phyloP scores from a whole-genome alignment of 2,797 vertebrate species.

The Morus bassanus region DNA sequence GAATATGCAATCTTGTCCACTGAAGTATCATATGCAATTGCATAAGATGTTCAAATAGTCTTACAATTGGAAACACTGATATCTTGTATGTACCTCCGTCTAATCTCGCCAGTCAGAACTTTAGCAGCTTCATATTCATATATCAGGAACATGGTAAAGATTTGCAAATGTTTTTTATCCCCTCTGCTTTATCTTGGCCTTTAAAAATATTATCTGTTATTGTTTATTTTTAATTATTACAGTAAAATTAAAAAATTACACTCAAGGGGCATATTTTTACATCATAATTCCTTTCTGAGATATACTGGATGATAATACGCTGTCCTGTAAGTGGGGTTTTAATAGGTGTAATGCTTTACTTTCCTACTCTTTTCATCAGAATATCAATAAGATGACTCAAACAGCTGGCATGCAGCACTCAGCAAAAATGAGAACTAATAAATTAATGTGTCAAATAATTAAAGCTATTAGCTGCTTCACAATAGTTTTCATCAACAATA shows the following conservation, averaged over 20 bases:
- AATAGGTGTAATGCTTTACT: background rate
- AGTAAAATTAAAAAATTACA: background rate
- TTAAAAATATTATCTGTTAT: background rate
- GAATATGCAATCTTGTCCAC: background rate
- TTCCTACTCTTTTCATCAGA: background rate
- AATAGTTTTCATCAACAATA: background rate
- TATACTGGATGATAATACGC: background rate
- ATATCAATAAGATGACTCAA: background rate
- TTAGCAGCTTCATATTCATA: background rate
- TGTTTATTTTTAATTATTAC: background rate
- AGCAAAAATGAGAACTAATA: constrained; percentile 38
- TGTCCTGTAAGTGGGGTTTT: background rate
- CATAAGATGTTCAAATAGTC: background rate
- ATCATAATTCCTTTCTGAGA: background rate
- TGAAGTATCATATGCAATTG: background rate
- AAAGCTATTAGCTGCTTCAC: background rate
- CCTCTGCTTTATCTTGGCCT: background rate
- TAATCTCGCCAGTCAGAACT: background rate
- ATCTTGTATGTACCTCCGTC: background rate
- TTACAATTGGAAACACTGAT: background rate
- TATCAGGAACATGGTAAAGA: background rate
- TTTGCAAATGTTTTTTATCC: background rate
- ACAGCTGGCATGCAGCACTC: background rate
- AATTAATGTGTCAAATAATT: constrained; percentile 32
- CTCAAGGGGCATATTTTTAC: background rate